Conservation (phyloP, 2,797 vertebrate genomes). For the Manis pentadactyla region DNA sequence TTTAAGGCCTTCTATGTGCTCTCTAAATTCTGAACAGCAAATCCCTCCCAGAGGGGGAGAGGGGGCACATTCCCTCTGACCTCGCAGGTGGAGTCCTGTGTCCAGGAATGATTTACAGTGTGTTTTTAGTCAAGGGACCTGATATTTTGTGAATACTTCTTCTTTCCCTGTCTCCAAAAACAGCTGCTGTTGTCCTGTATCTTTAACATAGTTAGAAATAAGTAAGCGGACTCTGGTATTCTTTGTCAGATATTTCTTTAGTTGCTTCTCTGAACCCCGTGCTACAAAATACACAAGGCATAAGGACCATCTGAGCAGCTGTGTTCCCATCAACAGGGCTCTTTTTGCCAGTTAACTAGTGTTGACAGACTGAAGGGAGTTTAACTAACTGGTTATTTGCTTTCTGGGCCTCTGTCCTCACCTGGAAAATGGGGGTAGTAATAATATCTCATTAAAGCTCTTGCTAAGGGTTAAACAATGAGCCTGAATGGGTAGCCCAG, state of each 20-base stretch:
- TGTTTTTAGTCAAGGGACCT: not conserved
- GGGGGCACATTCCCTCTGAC: too few relatives aligned
- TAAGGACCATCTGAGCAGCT: not conserved
- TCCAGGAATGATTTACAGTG: not conserved
- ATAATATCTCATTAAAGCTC: not conserved
- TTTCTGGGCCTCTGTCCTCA: not conserved
- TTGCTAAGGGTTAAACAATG: not conserved
- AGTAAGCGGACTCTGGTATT: not conserved
- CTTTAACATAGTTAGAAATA: not conserved
- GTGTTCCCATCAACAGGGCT: not conserved
- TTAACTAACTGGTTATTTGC: not conserved
- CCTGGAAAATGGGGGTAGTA: not conserved
- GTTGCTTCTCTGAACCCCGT: not conserved
- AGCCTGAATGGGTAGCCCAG: not conserved
- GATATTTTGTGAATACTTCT: not conserved
- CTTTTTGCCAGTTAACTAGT: not conserved
- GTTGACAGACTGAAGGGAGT: not conserved
- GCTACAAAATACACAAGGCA: not conserved
- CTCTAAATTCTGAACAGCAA: not conserved
- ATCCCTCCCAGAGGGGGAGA: not conserved
- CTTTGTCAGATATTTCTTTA: not conserved
- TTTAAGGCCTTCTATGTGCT: not conserved
- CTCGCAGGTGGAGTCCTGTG: accelerated
- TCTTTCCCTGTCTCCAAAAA: not conserved
- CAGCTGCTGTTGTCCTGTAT: not conserved